These are phyloP conservation scores for Tetragonula clypearis DNA, from an alignment of 1,140 invertebrate species.

Conservation along the genomic window DNA sequence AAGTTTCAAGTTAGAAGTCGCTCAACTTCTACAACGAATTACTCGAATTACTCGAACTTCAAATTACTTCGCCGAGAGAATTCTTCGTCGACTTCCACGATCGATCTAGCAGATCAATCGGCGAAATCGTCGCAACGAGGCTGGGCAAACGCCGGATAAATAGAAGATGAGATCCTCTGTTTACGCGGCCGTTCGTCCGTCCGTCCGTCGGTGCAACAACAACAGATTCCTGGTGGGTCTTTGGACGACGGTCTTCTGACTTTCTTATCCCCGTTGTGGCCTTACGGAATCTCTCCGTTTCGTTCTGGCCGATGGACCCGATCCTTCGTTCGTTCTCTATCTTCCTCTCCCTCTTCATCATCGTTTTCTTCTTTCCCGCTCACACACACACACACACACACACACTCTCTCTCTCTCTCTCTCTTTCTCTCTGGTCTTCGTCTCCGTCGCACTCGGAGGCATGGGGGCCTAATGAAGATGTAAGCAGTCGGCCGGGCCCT, in stretches of 20 bases:
- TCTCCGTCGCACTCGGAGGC: slow-evolving; percentile 66
- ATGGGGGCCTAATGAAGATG: slow-evolving; percentile 81
- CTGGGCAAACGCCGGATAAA: slow-evolving; percentile 27
- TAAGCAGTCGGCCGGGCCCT: slow-evolving; percentile 80
- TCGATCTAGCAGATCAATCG: too few relatives aligned
- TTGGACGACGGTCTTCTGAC: slow-evolving; percentile 75
- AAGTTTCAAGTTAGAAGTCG: too few relatives aligned
- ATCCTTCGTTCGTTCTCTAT: slow-evolving; percentile 36
- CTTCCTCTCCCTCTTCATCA: slow-evolving; percentile 57
- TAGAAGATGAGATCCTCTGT: slow-evolving; percentile 80
- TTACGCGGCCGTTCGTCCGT: slow-evolving; percentile 75
- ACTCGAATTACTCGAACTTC: too few relatives aligned
- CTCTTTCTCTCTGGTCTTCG: not conserved
- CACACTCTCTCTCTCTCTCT: too few relatives aligned
- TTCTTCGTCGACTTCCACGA: not conserved
- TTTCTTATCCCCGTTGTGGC: slow-evolving; percentile 72
- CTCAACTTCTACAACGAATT: too few relatives aligned
- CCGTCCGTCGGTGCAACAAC: slow-evolving; percentile 78
- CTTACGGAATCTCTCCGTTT: slow-evolving; percentile 65
- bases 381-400: not conserved
- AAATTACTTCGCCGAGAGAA: too few relatives aligned
- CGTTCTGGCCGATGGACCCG: slow-evolving; percentile 41
- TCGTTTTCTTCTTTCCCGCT: slow-evolving; percentile 33
- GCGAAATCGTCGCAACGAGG: not conserved
- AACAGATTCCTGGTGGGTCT: slow-evolving; percentile 81